These are phyloP conservation scores for Megalurothrips usitatus DNA, from an alignment of 2,888 invertebrate species.

Conservation along the genomic window DNA sequence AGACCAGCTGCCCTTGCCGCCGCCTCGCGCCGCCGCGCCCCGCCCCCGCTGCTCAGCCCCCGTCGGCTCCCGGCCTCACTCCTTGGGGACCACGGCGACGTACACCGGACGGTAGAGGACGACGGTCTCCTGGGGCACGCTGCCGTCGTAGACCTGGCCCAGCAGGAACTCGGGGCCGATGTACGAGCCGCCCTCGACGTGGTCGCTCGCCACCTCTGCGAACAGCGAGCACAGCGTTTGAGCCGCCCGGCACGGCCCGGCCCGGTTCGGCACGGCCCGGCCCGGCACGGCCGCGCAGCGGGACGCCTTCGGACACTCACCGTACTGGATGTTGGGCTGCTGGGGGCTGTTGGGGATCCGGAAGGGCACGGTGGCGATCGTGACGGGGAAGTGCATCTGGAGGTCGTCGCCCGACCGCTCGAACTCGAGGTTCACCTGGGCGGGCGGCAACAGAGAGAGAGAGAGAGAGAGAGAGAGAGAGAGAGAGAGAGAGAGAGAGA, in stretches of 20 bases:
- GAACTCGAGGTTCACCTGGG: conserved; percentile 63
- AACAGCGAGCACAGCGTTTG: conserved; percentile 36
- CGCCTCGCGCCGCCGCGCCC: too few species aligned
- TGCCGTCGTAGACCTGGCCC: conserved; percentile 72
- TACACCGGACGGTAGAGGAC: conserved; percentile 64
- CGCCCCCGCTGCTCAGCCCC: too few species aligned
- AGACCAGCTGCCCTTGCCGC: too few species aligned
- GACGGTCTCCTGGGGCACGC: conserved; percentile 51
- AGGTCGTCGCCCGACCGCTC: conserved; percentile 66
- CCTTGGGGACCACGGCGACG: conserved; percentile 46
- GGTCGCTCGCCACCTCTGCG: conserved; percentile 63
- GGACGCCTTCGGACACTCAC: too few species aligned
- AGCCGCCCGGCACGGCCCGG: too few species aligned
- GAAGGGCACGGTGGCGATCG: conserved; percentile 70
- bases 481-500: too few species aligned
- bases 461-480: too few species aligned
- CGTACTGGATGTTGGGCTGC: conserved; percentile 59
- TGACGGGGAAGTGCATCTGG: conserved; percentile 68
- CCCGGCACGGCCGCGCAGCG: too few species aligned
- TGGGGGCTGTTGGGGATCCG: conserved; percentile 60
- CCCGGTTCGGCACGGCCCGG: too few species aligned
- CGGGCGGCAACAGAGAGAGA: conserved; percentile 36
- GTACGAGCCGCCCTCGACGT: conserved; percentile 73
- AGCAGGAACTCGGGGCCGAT: conserved; percentile 71
- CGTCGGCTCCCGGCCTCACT: conserved; percentile 16